Conservation (phyloP, 2,797 vertebrate species). For the Myiotriccus ornatus region DNA sequence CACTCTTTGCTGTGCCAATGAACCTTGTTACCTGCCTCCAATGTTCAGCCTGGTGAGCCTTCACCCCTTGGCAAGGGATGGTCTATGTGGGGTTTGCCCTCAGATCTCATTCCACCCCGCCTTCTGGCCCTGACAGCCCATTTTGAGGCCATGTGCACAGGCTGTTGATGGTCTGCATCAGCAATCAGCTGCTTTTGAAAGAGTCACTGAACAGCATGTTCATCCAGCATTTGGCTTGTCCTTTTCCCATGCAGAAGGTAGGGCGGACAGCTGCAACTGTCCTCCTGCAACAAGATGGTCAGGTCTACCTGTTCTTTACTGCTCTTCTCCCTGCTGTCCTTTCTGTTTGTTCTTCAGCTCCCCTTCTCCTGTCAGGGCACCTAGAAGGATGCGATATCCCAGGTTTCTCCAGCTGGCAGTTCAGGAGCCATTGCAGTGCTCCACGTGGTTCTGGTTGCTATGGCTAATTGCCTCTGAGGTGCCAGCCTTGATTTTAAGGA, state of each 20-base stretch:
- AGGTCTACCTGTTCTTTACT: background rate
- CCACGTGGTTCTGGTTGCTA: accelerated
- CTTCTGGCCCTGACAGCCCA: background rate
- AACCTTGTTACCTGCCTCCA: background rate
- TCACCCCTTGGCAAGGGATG: background rate
- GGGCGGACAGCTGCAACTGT: accelerated
- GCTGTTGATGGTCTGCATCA: background rate
- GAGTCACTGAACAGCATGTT: background rate
- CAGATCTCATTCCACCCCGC: too few relatives aligned
- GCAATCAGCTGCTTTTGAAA: background rate
- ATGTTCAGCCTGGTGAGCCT: accelerated
- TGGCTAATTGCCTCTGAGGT: background rate
- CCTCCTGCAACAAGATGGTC: accelerated
- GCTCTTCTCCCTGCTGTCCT: background rate
- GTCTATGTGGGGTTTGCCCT: background rate
- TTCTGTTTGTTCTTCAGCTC: background rate
- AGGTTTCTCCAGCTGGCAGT: background rate
- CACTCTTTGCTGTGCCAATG: background rate
- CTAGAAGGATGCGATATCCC: background rate
- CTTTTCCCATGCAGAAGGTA: background rate
- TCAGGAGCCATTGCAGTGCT: background rate
- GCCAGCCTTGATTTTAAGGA: background rate
- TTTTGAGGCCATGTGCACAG: background rate
- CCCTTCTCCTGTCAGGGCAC: background rate
- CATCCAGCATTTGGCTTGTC: background rate